Evolutionary conservation across 1,140 invertebrate species (phyloP), one percentile per base, ranked within the genome.

Genomic region (Drosophila bipectinata): DNA sequence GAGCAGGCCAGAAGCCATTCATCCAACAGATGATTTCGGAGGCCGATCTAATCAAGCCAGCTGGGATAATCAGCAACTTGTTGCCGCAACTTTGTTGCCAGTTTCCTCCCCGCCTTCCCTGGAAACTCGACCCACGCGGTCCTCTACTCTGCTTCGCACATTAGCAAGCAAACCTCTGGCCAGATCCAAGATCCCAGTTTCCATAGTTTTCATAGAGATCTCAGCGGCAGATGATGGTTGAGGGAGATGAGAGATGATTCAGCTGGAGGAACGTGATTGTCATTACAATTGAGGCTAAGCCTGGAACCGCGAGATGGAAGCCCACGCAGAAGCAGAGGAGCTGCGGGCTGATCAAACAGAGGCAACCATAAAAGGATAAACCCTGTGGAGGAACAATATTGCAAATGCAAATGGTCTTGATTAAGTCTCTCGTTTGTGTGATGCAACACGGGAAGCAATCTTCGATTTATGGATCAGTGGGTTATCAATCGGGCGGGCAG

Each of bases 41-140:
- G 30, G 18, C 37, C 49, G 44, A 51, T 69, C 51, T 64, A 80
- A 77, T 81, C 73, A 87, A 74, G 26, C 30, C 18, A 56, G 30
- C 53, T 39, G 53, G 51, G 62, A 77, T 84, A 84, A 85, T 85
- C 81, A 77, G 60, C 77, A 48, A 72, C 60, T 68, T 85, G 60
- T 52, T 54, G 60, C 51, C 48, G 59, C 82, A 85, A 81, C 81
- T 62, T 66, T 84, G 81, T 85, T 80, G 77, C 81, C 21, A 47
- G 44, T 44, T 48, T 45, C 30, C 37, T 21, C n/a, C 15, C 18
- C 41, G 15, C 10, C 28, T 47, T 9, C 30, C 45, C 55, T 30
- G 14, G 18, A n/a, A 18, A 24, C 14, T n/a, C 77, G 24, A 51
- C 81, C 82, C 77, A 85, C 81, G 82, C 80, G 32, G 41, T 53